Evolutionary conservation across 2,113 vertebrate species (phyloP).

Genomic region (Columba janthina): DNA sequence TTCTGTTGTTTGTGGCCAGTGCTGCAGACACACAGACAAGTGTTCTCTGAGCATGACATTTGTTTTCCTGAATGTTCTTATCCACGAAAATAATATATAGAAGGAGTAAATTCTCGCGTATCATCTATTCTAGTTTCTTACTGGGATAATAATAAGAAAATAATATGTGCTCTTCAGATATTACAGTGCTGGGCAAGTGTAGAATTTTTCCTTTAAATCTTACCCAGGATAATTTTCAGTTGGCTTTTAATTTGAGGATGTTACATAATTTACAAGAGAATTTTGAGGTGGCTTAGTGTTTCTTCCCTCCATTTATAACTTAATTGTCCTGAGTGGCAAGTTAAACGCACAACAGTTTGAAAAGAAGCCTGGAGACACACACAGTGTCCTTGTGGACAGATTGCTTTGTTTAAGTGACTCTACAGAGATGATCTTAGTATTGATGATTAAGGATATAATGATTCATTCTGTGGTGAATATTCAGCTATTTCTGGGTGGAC

Average conservation of each 20-base stretch:
- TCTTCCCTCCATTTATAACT: not conserved
- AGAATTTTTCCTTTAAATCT: not conserved
- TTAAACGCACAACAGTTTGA: not conserved
- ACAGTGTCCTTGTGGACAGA: not conserved
- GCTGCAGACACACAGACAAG: not conserved
- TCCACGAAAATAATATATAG: accelerated
- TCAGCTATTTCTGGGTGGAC: not conserved
- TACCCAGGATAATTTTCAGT: not conserved
- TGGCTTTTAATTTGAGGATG: not conserved
- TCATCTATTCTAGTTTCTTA: not conserved
- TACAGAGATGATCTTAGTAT: not conserved
- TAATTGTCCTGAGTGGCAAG: accelerated
- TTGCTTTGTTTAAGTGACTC: not conserved
- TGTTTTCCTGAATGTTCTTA: not conserved
- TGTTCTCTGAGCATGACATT: not conserved
- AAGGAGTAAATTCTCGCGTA: not conserved
- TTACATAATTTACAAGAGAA: not conserved
- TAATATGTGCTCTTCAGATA: not conserved
- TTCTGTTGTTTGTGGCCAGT: not conserved
- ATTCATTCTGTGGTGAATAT: not conserved
- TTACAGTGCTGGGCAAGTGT: not conserved
- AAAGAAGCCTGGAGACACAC: not conserved
- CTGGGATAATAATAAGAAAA: not conserved
- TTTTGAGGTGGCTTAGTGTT: not conserved
- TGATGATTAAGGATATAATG: not conserved